These are phyloP conservation scores for Vesta saturnalis DNA, from an alignment of 2,888 invertebrate genomes.

Conservation along the genomic window DNA sequence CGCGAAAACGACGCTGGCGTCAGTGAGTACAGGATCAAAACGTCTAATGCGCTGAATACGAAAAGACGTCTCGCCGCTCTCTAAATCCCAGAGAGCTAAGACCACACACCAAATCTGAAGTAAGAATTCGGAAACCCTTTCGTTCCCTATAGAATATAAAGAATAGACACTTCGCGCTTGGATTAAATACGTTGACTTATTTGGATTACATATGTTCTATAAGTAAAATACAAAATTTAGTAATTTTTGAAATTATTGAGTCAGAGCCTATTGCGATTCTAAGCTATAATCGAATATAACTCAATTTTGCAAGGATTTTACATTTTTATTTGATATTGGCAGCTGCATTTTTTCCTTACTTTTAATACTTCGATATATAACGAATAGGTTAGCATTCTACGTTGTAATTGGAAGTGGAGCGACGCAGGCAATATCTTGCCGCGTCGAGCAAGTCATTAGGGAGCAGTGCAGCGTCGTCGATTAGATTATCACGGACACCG, in stretches of 20 bases:
- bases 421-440: constrained; percentile 38
- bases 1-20: background rate
- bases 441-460: constrained; percentile 39
- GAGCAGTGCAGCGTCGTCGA: constrained; percentile 37
- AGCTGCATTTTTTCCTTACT: constrained; percentile 22
- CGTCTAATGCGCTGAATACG: constrained; percentile 13
- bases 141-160: constrained; percentile 17
- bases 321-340: constrained; percentile 14
- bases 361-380: constrained; percentile 22
- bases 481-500: constrained; percentile 38
- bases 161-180: too few species aligned
- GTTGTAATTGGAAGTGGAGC: constrained; percentile 34
- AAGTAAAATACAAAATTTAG: too few species aligned
- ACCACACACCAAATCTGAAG: constrained; percentile 17
- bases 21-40: too few species aligned
- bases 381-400: constrained; percentile 28
- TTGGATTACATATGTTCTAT: too few species aligned
- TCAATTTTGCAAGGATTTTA: background rate
- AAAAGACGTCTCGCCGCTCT: constrained; percentile 13
- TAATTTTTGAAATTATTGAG: background rate
- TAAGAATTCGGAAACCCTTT: constrained; percentile 19
- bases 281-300: background rate
- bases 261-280: background rate
- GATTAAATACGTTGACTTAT: too few species aligned
- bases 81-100: constrained; percentile 19